phyloP scores from a whole-genome alignment of 1,140 invertebrate genomes.

The Calephelis nemesis region DNA sequence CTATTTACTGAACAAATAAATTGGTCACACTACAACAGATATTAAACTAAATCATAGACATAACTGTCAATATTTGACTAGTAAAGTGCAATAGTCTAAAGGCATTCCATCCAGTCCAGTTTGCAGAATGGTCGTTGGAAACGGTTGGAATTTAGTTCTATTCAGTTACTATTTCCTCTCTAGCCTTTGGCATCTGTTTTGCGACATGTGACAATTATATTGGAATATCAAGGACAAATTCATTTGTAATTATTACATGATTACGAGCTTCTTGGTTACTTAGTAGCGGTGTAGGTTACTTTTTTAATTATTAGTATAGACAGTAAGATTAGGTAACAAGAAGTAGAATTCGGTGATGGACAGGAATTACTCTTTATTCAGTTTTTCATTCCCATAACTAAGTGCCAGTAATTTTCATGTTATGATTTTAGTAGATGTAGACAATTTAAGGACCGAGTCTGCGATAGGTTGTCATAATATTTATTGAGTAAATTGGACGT shows the following conservation, averaged over 20 bases:
- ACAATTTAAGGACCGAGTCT: too few relatives aligned
- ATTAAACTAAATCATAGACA: neutral
- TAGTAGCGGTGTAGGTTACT: too few relatives aligned
- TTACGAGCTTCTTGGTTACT: too few relatives aligned
- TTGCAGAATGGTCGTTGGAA: slow-evolving; percentile 42
- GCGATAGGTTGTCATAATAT: too few relatives aligned
- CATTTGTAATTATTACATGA: neutral
- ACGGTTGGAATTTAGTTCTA: slow-evolving; percentile 70
- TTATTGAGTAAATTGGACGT: too few relatives aligned
- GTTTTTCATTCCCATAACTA: too few relatives aligned
- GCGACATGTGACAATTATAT: slow-evolving; percentile 35
- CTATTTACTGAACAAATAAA: too few relatives aligned
- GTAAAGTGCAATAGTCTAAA: slow-evolving; percentile 16
- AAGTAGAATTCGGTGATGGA: neutral
- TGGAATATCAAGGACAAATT: neutral
- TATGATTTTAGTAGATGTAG: too few relatives aligned
- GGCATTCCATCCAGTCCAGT: slow-evolving; percentile 52
- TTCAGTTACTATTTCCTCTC: slow-evolving; percentile 71
- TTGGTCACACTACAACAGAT: too few relatives aligned
- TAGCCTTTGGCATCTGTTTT: slow-evolving; percentile 69
- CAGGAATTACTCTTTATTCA: too few relatives aligned
- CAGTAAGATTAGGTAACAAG: neutral
- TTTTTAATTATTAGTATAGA: too few relatives aligned
- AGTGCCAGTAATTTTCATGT: too few relatives aligned
- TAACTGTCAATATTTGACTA: slow-evolving; percentile 13